Conservation (phyloP, 2,888 invertebrate species). For the Dysmachus trigonus region DNA sequence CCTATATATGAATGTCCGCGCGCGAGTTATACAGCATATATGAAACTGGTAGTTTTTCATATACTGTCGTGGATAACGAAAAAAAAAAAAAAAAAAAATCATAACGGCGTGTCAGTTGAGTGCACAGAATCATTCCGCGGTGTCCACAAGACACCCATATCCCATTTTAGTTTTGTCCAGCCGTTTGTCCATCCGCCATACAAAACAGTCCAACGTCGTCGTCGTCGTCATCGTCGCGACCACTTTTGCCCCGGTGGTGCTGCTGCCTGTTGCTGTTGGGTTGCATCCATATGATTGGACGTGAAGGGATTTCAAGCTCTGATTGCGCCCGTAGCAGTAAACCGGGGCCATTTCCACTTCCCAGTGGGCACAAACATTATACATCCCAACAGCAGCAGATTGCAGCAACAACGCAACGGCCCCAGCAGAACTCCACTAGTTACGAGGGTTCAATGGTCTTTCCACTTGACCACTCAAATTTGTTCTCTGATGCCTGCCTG, state of each 20-base stretch:
- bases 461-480: constrained; percentile 49
- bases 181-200: neutral
- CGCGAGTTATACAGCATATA: too few relatives aligned
- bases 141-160: neutral
- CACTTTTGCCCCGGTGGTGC: neutral
- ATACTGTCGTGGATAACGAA: neutral
- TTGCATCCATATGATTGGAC: constrained; percentile 18
- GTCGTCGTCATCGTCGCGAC: too few relatives aligned
- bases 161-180: constrained; percentile 1
- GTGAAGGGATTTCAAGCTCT: constrained; percentile 41
- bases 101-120: constrained; percentile 35
- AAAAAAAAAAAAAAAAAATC: constrained; percentile 21
- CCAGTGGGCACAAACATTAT: constrained; percentile 13
- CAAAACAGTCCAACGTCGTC: neutral
- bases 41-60: constrained; percentile 18
- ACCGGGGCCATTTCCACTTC: constrained; percentile 30
- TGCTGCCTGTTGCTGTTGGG: neutral
- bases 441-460: constrained; percentile 49
- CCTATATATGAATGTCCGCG: constrained; percentile 14
- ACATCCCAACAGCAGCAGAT: neutral
- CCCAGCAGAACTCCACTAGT: neutral
- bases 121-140: constrained; percentile 13
- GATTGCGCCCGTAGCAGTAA: constrained; percentile 16
- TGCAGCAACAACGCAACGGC: neutral
- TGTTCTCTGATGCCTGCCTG: constrained; percentile 3